Conservation (phyloP, 2,113 vertebrate genomes). For the Bos indicus region DNA sequence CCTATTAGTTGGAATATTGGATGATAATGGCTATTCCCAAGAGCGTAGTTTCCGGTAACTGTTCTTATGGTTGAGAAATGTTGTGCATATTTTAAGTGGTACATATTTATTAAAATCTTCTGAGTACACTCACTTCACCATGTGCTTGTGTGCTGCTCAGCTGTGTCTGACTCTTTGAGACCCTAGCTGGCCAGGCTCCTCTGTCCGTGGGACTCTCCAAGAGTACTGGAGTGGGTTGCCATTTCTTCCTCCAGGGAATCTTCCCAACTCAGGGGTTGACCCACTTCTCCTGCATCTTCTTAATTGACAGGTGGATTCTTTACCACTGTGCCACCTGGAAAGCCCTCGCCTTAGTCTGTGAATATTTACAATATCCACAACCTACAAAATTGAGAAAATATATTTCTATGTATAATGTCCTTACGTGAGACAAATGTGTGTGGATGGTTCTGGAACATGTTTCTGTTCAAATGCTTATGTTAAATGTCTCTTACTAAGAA, state of each 20-base stretch:
- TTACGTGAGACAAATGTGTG: background rate
- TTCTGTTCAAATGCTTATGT: background rate
- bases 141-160: background rate
- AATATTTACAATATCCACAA: background rate
- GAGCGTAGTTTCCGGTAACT: background rate
- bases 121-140: background rate
- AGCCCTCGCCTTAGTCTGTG: background rate
- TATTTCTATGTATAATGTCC: background rate
- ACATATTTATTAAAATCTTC: background rate
- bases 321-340: background rate
- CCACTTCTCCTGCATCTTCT: background rate
- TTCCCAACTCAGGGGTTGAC: background rate
- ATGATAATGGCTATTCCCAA: background rate
- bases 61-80: background rate
- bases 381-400: background rate
- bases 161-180: background rate
- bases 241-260: background rate
- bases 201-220: background rate
- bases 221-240: background rate
- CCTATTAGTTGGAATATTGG: background rate
- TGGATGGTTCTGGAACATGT: background rate
- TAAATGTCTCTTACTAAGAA: background rate
- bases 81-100: background rate
- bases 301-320: background rate
- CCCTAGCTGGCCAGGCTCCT: background rate